Evolutionary conservation across 2,797 vertebrate species (phyloP).

Genomic region (Pseudopleuronectes americanus): DNA sequence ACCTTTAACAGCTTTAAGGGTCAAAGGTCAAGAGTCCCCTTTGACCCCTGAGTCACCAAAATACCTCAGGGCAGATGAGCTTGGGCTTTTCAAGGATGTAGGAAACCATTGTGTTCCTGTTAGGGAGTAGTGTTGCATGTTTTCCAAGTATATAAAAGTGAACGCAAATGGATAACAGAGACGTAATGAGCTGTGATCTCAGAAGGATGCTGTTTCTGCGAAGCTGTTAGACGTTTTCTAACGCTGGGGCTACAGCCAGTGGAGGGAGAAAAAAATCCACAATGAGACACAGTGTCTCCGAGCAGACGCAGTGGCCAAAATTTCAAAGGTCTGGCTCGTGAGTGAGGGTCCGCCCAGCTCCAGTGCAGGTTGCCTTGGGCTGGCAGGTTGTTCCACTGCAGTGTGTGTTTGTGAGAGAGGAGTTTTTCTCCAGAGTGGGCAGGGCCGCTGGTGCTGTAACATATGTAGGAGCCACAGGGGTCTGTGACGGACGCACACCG

Average conservation of each 20-base stretch:
- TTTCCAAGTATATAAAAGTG: constrained; percentile 19
- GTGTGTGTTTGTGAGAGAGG: constrained; percentile 47
- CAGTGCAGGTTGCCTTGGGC: constrained; percentile 71
- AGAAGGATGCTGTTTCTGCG: constrained; percentile 61
- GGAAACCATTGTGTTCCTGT: constrained; percentile 47
- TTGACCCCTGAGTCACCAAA: constrained; percentile 65
- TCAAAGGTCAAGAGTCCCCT: constrained; percentile 74
- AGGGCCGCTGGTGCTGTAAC: constrained; percentile 61
- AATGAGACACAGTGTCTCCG: constrained; percentile 76
- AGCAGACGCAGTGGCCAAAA: constrained; percentile 66
- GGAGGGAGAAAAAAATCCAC: constrained; percentile 51
- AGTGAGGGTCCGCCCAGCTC: constrained; percentile 69
- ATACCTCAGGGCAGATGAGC: constrained; percentile 64
- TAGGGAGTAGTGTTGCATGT: constrained; percentile 9
- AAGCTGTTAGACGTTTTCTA: constrained; percentile 72
- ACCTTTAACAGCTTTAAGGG: constrained; percentile 66
- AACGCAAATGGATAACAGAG: constrained; percentile 60
- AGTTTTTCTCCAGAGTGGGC: constrained; percentile 64
- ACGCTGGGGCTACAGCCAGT: constrained; percentile 60
- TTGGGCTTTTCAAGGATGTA: constrained; percentile 39
- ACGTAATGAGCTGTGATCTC: constrained; percentile 43
- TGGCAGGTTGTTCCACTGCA: constrained; percentile 74
- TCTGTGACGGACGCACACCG: constrained; percentile 53
- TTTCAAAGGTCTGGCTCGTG: constrained; percentile 72
- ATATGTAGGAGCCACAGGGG: constrained; percentile 75